Conservation (phyloP, 2,797 vertebrate species). For the Bradypodion pumilum region DNA sequence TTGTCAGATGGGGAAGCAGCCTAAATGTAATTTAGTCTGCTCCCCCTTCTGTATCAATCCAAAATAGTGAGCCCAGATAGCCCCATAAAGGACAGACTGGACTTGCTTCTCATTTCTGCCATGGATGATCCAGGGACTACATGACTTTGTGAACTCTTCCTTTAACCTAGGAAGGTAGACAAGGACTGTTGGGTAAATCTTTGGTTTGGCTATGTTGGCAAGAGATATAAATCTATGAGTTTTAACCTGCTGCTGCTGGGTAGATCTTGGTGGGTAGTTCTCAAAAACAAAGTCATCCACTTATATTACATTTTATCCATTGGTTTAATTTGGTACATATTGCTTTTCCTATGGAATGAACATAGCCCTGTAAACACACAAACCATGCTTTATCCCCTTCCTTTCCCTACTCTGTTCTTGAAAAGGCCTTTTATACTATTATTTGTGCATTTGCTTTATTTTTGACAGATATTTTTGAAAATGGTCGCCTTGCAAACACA, state of each 20-base stretch:
- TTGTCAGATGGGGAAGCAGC: no score
- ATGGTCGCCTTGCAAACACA: conserved; percentile 44
- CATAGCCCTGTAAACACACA: not conserved
- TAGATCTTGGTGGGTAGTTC: not conserved
- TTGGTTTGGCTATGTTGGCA: not conserved
- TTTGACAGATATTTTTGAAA: conserved; percentile 59
- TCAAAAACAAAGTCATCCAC: not conserved
- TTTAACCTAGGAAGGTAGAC: not conserved
- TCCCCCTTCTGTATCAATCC: no score
- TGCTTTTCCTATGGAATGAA: not conserved
- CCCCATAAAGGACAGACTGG: no score
- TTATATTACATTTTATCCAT: not conserved
- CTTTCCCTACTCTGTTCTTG: not conserved
- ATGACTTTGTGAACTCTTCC: no score
- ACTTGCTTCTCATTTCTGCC: no score
- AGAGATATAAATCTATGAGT: not conserved
- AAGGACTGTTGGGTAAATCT: not conserved
- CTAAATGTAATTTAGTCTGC: no score
- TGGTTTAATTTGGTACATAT: not conserved
- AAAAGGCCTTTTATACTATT: not conserved
- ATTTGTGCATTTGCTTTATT: not conserved
- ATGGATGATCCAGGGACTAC: not conserved
- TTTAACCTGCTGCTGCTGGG: not conserved
- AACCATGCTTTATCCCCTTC: not conserved
- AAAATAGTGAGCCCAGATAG: no score